Conservation (phyloP, 37 sponge, comb jelly and placozoan genomes). For the Spongilla lacustris region DNA sequence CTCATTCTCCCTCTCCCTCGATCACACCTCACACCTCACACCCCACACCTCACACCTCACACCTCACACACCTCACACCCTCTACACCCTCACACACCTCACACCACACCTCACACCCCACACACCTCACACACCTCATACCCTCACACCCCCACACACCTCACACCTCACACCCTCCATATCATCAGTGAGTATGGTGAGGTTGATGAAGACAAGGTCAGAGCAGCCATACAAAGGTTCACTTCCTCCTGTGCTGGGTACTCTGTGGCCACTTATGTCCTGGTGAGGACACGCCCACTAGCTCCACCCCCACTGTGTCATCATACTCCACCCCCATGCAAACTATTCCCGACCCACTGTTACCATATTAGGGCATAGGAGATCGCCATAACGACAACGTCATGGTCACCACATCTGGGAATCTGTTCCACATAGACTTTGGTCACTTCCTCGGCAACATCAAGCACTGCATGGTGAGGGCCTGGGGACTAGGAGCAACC, state of each 20-base stretch:
- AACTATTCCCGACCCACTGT: neutral
- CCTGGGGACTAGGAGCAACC: neutral
- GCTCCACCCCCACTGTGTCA: too few species aligned
- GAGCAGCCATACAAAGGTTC: slow-evolving; percentile 66
- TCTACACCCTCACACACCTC: too few species aligned
- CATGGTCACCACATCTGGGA: slow-evolving; percentile 84
- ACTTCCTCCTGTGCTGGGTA: slow-evolving; percentile 83
- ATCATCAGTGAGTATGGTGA: slow-evolving; percentile 46
- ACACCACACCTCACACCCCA: too few species aligned
- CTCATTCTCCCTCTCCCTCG: neutral
- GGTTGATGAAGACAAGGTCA: slow-evolving; percentile 46
- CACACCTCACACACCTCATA: too few species aligned
- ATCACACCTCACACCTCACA: neutral
- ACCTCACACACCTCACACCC: too few species aligned
- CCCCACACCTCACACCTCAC: neutral
- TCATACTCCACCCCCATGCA: too few species aligned
- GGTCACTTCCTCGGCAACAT: slow-evolving; percentile 91
- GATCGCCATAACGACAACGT: slow-evolving; percentile 91
- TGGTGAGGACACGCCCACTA: slow-evolving; percentile 41
- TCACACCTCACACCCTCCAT: neutral
- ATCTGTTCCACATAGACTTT: slow-evolving; percentile 92
- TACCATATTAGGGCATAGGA: slow-evolving; percentile 70
- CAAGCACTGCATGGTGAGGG: slow-evolving; percentile 78
- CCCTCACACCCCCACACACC: too few species aligned
- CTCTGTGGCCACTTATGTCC: slow-evolving; percentile 84